These are phyloP conservation scores for Heterodera carotae DNA, from an alignment of 1,140 invertebrate species.

Conservation along the genomic window DNA sequence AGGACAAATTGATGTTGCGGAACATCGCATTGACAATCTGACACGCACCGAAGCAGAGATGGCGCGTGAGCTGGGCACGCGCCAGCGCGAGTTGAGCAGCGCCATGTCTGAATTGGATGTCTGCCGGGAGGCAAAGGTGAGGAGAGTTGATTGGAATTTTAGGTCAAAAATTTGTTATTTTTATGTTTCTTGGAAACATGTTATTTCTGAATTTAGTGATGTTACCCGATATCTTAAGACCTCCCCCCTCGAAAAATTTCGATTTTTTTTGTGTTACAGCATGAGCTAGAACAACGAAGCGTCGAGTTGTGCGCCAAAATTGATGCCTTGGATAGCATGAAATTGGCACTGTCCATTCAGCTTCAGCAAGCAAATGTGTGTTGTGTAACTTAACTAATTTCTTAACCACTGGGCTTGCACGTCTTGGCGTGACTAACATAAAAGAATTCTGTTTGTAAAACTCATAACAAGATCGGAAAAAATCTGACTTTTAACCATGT, in stretches of 20 bases:
- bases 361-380: constrained; percentile 15
- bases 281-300: constrained; percentile 16
- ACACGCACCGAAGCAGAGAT: neutral
- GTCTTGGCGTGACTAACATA: no score
- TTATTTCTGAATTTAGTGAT: no score
- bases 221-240: no score
- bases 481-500: no score
- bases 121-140: neutral
- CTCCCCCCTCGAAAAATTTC: constrained; percentile 2
- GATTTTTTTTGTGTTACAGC: neutral
- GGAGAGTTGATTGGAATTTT: no score
- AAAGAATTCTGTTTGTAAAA: no score
- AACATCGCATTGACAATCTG: neutral
- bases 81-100: neutral
- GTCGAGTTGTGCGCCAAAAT: constrained; percentile 30
- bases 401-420: no score
- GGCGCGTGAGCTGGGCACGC: neutral
- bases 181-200: no score
- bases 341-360: constrained; percentile 25
- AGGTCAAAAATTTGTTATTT: neutral
- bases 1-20: constrained; percentile 5
- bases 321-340: constrained; percentile 19
- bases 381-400: no score
- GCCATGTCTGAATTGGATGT: neutral
- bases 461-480: no score